Evolutionary conservation across 2,113 vertebrate genomes (phyloP), one percentile per base, ranked within the genome.

Genomic region (Aegithalos caudatus): DNA sequence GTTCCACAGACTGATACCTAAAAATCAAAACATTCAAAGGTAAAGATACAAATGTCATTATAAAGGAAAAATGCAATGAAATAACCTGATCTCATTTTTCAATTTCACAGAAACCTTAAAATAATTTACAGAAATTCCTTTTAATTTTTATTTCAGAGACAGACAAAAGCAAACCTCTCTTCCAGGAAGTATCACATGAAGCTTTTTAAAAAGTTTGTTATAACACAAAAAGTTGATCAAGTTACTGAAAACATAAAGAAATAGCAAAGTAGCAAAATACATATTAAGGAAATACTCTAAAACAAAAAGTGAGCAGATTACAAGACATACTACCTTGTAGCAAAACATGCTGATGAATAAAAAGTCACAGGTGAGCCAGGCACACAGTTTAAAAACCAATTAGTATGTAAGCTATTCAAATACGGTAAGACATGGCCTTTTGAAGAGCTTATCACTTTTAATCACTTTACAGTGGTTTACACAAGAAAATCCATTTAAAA

Each of bases 361-460:
- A 94, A 96, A 96, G 90, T 94, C 93, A 76, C 95, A 97, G 96
- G 95, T 97, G 87, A 97, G 84, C 54, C 76, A 94, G 72, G 50
- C 74, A 95, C 88, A 94, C 72, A 84, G 93, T 87, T 93, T 94
- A 95, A 96, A 93, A 97, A 94, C 92, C 95, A 96, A 96, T 96
- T 95, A 97, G 74, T 62, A 78, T 64, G 42, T 97, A 94, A 97
- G 93, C 97, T 96, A 95, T 92, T 94, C 94, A 97, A 95, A 96
- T 95, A 94, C 78, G 40, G 85, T 92, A 96, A 92, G 97, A 85
- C 96, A 96, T 73, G 93, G 88, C 66, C 97, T 95, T 97, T 97
- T 94, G 95, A 94, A 94, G 53, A 95, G 96, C 96, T 97, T 97
- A 95, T 72, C 90, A 88, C 96, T 96, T 97, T 97, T 97, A 97